phyloP scores from a whole-genome alignment of 64 coral and sea anemone genomes.

The Actinia equina region DNA sequence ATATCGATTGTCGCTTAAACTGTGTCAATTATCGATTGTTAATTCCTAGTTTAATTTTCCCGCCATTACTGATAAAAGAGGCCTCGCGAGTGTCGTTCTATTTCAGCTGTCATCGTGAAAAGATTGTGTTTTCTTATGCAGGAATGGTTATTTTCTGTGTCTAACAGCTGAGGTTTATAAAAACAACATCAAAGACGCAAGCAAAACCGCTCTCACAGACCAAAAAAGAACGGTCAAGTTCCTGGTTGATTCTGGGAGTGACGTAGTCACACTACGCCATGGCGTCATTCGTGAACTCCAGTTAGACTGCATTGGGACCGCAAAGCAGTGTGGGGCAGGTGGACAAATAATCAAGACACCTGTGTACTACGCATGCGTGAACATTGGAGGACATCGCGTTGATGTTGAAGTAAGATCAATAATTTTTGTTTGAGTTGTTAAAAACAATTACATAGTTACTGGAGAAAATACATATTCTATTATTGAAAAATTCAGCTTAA shows the following conservation, averaged over 20 bases:
- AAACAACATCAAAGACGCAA: constrained; percentile 1
- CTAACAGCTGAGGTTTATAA: constrained; percentile 56
- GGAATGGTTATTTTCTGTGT: constrained; percentile 76
- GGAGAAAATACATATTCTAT: too few relatives aligned
- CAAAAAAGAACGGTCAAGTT: constrained; percentile 30
- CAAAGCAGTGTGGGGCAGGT: constrained; percentile 25
- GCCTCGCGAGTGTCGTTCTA: background rate
- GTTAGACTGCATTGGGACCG: constrained; percentile 22
- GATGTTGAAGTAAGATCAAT: constrained; percentile 32
- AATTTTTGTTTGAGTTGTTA: too few relatives aligned
- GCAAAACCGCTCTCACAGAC: background rate
- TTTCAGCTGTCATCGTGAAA: background rate
- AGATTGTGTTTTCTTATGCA: constrained; percentile 25
- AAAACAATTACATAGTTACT: too few relatives aligned
- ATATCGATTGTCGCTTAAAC: background rate
- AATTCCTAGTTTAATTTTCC: background rate
- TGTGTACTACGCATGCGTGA: constrained; percentile 32
- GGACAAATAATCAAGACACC: background rate
- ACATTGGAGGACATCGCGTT: constrained; percentile 34
- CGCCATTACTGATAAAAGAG: background rate
- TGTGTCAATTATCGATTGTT: too few relatives aligned
- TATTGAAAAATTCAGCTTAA: too few relatives aligned
- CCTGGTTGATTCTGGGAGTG: constrained; percentile 65
- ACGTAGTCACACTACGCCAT: constrained; percentile 39
- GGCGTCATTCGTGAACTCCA: constrained; percentile 41